A percentile compares a stretch with the other conserved stretches of the same genome.
Conservation (phyloP, 1,140 invertebrate genomes). For the Drosophila paulistorum region DNA sequence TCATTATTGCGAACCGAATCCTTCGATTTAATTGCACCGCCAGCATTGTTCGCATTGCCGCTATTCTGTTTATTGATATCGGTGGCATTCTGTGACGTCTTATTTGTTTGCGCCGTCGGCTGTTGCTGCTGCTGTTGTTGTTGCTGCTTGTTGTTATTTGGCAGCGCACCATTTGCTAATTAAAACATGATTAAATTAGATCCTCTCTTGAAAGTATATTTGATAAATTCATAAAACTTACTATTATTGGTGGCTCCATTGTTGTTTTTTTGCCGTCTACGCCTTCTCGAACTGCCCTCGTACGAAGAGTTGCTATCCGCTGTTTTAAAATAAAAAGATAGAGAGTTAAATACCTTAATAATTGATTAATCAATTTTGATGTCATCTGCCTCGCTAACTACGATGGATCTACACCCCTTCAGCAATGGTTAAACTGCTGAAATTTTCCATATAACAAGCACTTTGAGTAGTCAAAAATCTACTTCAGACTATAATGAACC, state of each 20-base stretch:
- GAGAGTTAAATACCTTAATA: neutral
- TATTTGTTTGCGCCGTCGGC: constrained; percentile 46
- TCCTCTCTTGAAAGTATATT: neutral
- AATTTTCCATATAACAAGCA: too few species aligned
- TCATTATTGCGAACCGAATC: constrained; percentile 53
- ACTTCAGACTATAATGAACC: too few species aligned
- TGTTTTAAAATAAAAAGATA: constrained; percentile 17
- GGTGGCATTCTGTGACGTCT: constrained; percentile 55
- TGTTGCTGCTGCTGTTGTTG: constrained; percentile 50
- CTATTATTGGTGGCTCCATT: constrained; percentile 77
- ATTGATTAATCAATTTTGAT: too few species aligned
- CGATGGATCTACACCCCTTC: too few species aligned
- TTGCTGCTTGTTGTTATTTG: constrained; percentile 70
- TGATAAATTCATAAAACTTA: constrained; percentile 44
- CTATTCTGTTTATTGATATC: constrained; percentile 74
- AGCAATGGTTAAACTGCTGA: too few species aligned
- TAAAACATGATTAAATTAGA: constrained; percentile 3
- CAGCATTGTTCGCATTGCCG: constrained; percentile 61
- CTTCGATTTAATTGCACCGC: constrained; percentile 61
- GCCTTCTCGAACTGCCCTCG: constrained; percentile 78
- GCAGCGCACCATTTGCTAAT: constrained; percentile 73
- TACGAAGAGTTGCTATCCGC: constrained; percentile 82
- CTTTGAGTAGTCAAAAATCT: too few species aligned
- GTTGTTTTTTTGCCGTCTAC: constrained; percentile 79
- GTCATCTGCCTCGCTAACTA: too few species aligned